These are phyloP conservation scores for Scelioninae gen. 1 DNA, from an alignment of 2,888 invertebrate species.

Conservation along the genomic window DNA sequence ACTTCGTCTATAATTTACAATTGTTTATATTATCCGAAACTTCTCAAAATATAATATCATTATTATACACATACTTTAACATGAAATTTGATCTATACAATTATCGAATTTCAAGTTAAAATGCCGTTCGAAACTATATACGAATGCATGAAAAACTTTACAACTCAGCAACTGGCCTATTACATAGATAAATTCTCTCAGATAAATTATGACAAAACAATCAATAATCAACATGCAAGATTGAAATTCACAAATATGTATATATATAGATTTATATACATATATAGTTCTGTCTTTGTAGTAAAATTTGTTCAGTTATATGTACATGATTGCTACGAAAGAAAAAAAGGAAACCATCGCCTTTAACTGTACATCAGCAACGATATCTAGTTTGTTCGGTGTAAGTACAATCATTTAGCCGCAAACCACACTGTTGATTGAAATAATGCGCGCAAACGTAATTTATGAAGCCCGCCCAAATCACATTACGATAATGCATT, in stretches of 20 bases:
- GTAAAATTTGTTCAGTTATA: slow-evolving; percentile 60
- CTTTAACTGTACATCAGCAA: slow-evolving; percentile 56
- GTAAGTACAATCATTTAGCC: slow-evolving; percentile 52
- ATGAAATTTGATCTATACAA: slow-evolving; percentile 44
- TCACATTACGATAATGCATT: slow-evolving; percentile 63
- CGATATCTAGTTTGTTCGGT: slow-evolving; percentile 49
- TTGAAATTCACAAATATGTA: slow-evolving; percentile 50
- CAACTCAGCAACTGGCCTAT: slow-evolving; percentile 54
- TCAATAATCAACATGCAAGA: slow-evolving; percentile 46
- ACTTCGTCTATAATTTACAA: slow-evolving; percentile 50
- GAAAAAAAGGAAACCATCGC: slow-evolving; percentile 11
- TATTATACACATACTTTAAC: slow-evolving; percentile 44
- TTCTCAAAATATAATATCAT: slow-evolving; percentile 56
- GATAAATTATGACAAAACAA: slow-evolving; percentile 48
- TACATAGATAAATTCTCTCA: slow-evolving; percentile 19
- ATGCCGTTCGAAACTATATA: slow-evolving; percentile 34
- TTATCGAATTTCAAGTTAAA: slow-evolving; percentile 36
- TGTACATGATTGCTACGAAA: slow-evolving; percentile 45
- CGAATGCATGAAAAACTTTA: slow-evolving; percentile 55
- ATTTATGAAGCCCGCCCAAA: slow-evolving; percentile 59
- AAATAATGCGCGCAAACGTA: slow-evolving; percentile 63
- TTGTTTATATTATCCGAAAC: slow-evolving; percentile 39
- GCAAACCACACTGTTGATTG: slow-evolving; percentile 62
- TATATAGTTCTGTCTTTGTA: slow-evolving; percentile 34
- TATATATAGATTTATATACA: slow-evolving; percentile 56